phyloP scores from a whole-genome alignment of 2,113 vertebrate species.

The Pluvialis apricaria region DNA sequence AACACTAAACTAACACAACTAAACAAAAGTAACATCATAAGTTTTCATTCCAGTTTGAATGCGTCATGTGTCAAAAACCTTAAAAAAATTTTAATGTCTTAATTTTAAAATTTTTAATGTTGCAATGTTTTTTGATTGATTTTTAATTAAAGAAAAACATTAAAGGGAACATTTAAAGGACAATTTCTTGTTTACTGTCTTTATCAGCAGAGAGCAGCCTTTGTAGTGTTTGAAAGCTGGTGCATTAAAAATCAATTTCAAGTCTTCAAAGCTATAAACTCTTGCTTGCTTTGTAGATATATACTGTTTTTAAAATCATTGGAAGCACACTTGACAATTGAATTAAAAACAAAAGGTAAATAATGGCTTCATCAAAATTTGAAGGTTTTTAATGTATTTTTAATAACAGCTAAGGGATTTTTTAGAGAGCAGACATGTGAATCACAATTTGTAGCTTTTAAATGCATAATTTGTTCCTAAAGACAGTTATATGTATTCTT shows the following conservation, averaged over 20 bases:
- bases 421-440: not conserved
- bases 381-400: slow-evolving; percentile 54
- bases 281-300: slow-evolving; percentile 48
- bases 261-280: slow-evolving; percentile 65
- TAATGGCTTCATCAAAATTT: slow-evolving; percentile 39
- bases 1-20: not conserved
- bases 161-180: slow-evolving; percentile 68
- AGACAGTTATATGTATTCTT: not conserved
- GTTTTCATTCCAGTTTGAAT: slow-evolving; percentile 23
- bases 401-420: slow-evolving; percentile 31
- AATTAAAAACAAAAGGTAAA: slow-evolving; percentile 57
- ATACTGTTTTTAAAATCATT: slow-evolving; percentile 51
- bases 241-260: slow-evolving; percentile 73
- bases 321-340: slow-evolving; percentile 48
- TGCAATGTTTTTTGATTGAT: slow-evolving; percentile 62
- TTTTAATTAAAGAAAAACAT: slow-evolving; percentile 75
- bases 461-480: slow-evolving; percentile 4
- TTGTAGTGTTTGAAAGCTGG: slow-evolving; percentile 66
- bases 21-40: slow-evolving; percentile 40
- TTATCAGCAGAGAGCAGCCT: slow-evolving; percentile 72
- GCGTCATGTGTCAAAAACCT: not conserved
- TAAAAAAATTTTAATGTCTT: slow-evolving; percentile 39
- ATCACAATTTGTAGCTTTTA: slow-evolving; percentile 1
- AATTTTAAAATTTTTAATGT: slow-evolving; percentile 8
- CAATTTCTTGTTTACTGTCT: slow-evolving; percentile 72